Percentiles rank a stretch among this genome's conserved stretches.
Evolutionary conservation across 2,797 vertebrate species (phyloP).

Genomic region (Acomys russatus): DNA sequence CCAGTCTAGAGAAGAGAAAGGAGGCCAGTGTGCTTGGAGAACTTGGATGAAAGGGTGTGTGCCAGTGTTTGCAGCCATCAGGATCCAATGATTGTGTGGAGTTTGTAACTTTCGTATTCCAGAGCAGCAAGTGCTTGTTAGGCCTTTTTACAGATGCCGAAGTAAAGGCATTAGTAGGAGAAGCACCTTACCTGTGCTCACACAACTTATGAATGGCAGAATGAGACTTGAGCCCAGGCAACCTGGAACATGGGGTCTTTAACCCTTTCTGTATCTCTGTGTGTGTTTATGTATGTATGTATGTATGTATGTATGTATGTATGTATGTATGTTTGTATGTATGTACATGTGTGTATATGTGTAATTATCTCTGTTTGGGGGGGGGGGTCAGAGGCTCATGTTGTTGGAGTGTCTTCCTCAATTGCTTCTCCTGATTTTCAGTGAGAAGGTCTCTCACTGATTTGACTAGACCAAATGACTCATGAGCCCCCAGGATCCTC

Average conservation of each 20-base stretch:
- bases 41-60: fast-evolving
- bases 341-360: not conserved
- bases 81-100: not conserved
- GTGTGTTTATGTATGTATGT: not conserved
- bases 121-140: not conserved
- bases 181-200: not conserved
- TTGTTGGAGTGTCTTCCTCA: not conserved
- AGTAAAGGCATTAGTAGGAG: not conserved
- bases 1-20: fast-evolving
- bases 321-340: not conserved
- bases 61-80: fast-evolving
- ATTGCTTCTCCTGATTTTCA: not conserved
- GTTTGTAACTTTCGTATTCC: not conserved
- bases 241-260: not conserved
- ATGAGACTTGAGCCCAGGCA: not conserved
- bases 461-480: not conserved
- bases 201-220: not conserved
- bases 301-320: not conserved
- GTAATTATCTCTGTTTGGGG: not conserved
- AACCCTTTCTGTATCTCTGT: too few species aligned
- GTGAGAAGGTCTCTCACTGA: not conserved
- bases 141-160: not conserved
- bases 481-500: not conserved
- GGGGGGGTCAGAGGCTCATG: not conserved
- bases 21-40: too few species aligned